Conservation (phyloP, 2,113 vertebrate genomes). For the Regulus satrapa region DNA sequence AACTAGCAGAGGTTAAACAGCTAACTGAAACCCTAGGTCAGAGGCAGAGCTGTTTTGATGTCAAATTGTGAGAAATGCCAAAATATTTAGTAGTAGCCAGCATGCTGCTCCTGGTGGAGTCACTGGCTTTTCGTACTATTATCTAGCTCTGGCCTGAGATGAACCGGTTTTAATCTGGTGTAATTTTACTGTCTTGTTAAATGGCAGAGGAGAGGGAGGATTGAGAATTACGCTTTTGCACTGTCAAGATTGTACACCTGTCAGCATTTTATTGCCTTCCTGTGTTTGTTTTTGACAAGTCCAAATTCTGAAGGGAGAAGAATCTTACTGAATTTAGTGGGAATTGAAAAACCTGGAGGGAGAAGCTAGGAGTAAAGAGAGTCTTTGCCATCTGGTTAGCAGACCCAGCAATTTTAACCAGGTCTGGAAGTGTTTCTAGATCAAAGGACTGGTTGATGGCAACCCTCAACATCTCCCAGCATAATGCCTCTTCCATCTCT, state of each 20-base stretch:
- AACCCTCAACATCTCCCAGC: neutral
- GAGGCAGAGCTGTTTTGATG: neutral
- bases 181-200: neutral
- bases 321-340: neutral
- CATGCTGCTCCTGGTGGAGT: neutral
- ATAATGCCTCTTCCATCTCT: neutral
- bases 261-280: neutral
- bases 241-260: neutral
- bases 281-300: neutral
- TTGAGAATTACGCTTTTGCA: neutral
- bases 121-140: neutral
- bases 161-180: neutral
- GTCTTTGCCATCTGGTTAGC: conserved; percentile 11
- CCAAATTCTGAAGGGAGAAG: neutral
- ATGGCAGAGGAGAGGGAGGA: neutral
- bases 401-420: neutral
- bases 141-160: neutral
- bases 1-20: neutral
- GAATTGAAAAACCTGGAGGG: neutral
- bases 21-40: neutral
- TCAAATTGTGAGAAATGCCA: neutral
- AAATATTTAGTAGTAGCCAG: neutral
- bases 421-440: conserved; percentile 25
- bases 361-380: neutral
- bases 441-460: conserved; percentile 19